Evolutionary conservation across 1,140 invertebrate genomes (phyloP).

Genomic region (Brachionus paranguensis): DNA sequence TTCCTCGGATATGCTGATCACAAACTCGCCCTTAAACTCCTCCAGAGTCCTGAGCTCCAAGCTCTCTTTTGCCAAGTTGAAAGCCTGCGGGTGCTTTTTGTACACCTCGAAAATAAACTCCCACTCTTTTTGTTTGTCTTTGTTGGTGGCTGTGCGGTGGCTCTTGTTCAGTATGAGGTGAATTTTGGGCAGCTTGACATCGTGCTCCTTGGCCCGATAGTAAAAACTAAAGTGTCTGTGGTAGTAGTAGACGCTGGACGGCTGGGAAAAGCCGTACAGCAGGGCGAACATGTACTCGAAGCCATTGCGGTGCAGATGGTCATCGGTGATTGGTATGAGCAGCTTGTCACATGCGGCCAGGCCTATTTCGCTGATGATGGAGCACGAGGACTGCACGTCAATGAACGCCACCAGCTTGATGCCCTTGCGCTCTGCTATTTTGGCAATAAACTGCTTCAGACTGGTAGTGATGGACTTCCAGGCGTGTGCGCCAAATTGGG

Average conservation of each 20-base stretch:
- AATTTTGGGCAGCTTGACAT: constrained; percentile 18
- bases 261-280: constrained; percentile 7
- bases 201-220: background rate
- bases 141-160: too few relatives aligned
- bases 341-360: constrained; percentile 1
- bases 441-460: background rate
- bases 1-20: background rate
- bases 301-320: constrained; percentile 36
- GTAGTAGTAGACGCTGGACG: constrained; percentile 30
- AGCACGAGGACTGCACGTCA: constrained; percentile 30
- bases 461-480: constrained; percentile 33
- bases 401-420: constrained; percentile 34
- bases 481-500: background rate
- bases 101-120: constrained; percentile 22
- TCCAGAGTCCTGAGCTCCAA: background rate
- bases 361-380: constrained; percentile 25
- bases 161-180: constrained; percentile 18
- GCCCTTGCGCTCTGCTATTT: constrained; percentile 21
- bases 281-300: constrained; percentile 30
- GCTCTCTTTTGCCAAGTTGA: background rate
- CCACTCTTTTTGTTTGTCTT: constrained; percentile 29
- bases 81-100: constrained; percentile 27
- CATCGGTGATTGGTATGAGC: constrained; percentile 16
- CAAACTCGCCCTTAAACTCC: background rate
- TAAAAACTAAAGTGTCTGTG: constrained; percentile 34